Base-by-base conservation (phyloP, 2,888 invertebrate species). In the Malthinus flaveolus region DNA sequence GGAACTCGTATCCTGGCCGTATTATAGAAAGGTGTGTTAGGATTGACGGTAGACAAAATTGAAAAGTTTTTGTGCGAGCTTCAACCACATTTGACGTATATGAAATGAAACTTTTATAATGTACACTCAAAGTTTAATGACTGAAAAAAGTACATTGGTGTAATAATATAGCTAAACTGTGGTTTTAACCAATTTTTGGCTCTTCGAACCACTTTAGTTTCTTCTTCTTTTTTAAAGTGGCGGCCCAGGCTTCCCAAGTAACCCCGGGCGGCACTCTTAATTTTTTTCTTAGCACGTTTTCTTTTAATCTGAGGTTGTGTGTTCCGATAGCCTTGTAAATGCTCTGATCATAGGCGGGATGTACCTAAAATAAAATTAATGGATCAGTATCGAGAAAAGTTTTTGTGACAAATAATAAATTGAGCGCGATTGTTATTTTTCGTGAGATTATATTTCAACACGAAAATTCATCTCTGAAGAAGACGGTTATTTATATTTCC, bases 41-140 rank as follows among this genome's bases (percentile, higher is more conserved):
- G 66, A 71, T 67, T 70, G 69, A 68, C 70, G 66, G 66, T 66
- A 58, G 62, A 62, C 64, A 62, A 69, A 68, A 71, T 71, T 71
- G 71, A 71, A 71, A 70, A 66, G 64, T 69, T 69, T 66, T 67
- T 65, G 57, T 63, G 58, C 39, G 42, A 46, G 46, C 59, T 59
- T 63, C 59, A 61, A 57, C 44, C 58, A 54, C 57, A 61, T 47
- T 47, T 56, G 61, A 61, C 62, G n/a, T n/a, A 57, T 49, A 32
- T 54, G 48, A 47, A 23, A 23, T 23, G 23, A 23, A 23, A 23
- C 23, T 23, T 23, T 23, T 23, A 23, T 23, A 23, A 23, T 23
- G 23, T 23, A 23, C 23, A 23, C 3, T 23, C 5, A 5, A 23
- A 23, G 23, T 23, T 23, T 23, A 23, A 23, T 23, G 23, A 23